Percentiles rank a stretch among this genome's conserved stretches.
phyloP scores from a whole-genome alignment of 2,888 invertebrate genomes.

The Nasonovia ribisnigri region DNA sequence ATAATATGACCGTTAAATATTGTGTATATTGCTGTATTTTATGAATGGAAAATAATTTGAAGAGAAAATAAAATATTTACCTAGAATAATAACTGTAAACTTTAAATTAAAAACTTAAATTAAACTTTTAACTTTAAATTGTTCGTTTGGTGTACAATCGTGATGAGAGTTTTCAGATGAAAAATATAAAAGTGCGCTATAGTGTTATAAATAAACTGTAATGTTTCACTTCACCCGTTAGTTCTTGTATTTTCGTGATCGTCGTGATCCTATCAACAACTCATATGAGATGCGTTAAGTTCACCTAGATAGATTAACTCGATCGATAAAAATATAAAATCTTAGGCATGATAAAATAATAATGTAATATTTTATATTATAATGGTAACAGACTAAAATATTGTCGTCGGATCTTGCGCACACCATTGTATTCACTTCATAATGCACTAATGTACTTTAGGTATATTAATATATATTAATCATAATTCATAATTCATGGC shows the following conservation, averaged over 20 bases:
- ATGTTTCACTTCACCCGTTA: neutral
- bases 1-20: neutral
- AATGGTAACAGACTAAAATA: too few relatives aligned
- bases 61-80: neutral
- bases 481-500: too few relatives aligned
- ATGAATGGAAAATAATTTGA: neutral
- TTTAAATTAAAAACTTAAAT: too few relatives aligned
- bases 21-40: neutral
- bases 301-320: neutral
- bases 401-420: too few relatives aligned
- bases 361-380: too few relatives aligned
- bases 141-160: neutral
- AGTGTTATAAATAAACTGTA: neutral
- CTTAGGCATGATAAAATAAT: neutral
- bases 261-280: neutral
- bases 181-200: neutral
- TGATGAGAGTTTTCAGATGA: neutral
- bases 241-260: neutral
- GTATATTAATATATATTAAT: too few relatives aligned
- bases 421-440: too few relatives aligned
- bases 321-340: neutral
- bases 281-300: neutral
- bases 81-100: neutral
- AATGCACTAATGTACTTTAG: too few relatives aligned
- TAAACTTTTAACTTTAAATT: neutral